Percentiles rank a stretch among this genome's conserved stretches.
Evolutionary conservation across 2,113 vertebrate species (phyloP).

Genomic region (Semnornis frantzii): DNA sequence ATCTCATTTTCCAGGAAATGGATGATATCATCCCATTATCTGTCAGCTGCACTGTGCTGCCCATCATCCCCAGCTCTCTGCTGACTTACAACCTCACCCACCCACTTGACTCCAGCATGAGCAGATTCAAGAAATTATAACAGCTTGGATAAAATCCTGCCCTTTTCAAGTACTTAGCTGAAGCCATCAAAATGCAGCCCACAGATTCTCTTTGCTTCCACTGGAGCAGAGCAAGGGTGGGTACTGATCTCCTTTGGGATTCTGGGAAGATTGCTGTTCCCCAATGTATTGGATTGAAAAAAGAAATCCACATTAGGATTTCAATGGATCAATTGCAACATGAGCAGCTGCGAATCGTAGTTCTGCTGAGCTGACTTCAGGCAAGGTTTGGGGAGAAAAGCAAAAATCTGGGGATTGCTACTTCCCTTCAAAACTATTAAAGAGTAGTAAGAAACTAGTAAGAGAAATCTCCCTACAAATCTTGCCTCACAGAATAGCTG

Average conservation of each 20-base stretch:
- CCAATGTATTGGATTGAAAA: rapidly evolving
- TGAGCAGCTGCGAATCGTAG: background rate
- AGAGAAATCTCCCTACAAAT: background rate
- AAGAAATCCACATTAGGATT: background rate
- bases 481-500: background rate
- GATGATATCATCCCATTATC: constrained; percentile 60
- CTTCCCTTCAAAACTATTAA: background rate
- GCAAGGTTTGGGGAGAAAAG: background rate
- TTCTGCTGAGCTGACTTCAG: background rate
- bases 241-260: background rate
- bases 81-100: constrained; percentile 15
- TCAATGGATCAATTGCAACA: background rate
- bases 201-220: background rate
- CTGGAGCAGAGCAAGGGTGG: background rate
- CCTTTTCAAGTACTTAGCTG: background rate
- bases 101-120: background rate
- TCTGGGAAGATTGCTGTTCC: background rate
- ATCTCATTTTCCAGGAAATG: constrained; percentile 60
- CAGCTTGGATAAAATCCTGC: background rate
- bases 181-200: background rate
- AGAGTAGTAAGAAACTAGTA: background rate
- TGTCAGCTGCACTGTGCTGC: constrained; percentile 43
- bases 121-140: background rate
- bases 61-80: background rate
- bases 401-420: background rate